These are phyloP conservation scores for Tupaia tana DNA, from an alignment of 2,113 vertebrate species.

Conservation along the genomic window DNA sequence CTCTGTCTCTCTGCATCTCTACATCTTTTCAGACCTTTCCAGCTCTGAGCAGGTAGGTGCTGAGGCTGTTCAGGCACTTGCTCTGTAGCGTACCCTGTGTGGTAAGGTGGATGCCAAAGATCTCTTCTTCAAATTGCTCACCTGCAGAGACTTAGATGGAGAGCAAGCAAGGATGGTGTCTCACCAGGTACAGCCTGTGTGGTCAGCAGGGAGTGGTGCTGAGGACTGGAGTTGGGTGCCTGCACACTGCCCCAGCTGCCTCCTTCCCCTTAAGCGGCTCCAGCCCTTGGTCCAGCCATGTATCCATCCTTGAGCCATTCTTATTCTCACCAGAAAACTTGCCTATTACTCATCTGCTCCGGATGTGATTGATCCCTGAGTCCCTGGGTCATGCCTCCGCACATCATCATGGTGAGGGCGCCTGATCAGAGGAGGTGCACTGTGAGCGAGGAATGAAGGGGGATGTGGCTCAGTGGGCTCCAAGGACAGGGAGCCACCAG, in stretches of 20 bases:
- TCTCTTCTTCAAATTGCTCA: not conserved
- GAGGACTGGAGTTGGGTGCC: not conserved
- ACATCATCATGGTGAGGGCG: not conserved
- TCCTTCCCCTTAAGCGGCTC: not conserved
- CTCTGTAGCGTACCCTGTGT: not conserved
- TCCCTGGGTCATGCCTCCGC: not conserved
- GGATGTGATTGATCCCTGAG: not conserved
- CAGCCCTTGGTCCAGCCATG: no score
- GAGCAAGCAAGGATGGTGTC: not conserved
- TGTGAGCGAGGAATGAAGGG: not conserved
- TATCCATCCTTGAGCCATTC: not conserved
- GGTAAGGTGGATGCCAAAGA: not conserved
- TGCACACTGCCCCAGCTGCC: not conserved
- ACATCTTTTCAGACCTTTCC: not conserved
- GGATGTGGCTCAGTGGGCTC: not conserved
- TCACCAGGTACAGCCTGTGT: not conserved
- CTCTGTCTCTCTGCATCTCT: not conserved
- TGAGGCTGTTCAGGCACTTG: not conserved
- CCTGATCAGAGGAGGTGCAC: not conserved
- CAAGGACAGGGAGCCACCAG: not conserved
- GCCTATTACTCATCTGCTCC: rapidly evolving
- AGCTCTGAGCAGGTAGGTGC: not conserved
- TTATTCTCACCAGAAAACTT: not conserved
- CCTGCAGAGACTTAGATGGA: not conserved
- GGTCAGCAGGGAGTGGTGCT: not conserved